Percentiles rank a stretch among this genome's conserved stretches.
Evolutionary conservation across 2,888 invertebrate species (phyloP).

Genomic region (Epinotia demarniana): DNA sequence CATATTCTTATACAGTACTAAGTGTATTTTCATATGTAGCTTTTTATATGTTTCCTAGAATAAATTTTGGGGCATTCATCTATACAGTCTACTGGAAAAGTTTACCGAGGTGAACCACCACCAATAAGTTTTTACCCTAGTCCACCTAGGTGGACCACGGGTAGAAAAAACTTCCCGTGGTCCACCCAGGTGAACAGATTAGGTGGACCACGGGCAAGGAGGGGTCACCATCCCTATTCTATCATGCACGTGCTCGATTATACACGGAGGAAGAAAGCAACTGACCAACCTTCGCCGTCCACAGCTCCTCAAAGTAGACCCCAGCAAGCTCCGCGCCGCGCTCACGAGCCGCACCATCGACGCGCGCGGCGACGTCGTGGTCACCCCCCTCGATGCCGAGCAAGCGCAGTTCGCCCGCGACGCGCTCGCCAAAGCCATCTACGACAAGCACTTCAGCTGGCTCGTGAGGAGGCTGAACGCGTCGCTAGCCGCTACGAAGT

Average conservation of each 20-base stretch:
- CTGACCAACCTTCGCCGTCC: background rate
- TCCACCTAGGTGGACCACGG: too few species aligned
- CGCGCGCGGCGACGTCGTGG: slow-evolving; percentile 92
- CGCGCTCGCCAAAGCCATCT: slow-evolving; percentile 95
- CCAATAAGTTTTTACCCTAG: too few species aligned
- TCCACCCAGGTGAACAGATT: too few species aligned
- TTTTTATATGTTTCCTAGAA: too few species aligned
- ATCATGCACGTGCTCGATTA: background rate
- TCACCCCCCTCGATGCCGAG: slow-evolving; percentile 91
- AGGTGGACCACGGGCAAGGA: too few species aligned
- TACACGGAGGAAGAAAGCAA: background rate
- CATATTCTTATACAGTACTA: slow-evolving; percentile 42
- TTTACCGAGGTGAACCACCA: too few species aligned
- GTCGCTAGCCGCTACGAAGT: slow-evolving; percentile 87
- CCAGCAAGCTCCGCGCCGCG: slow-evolving; percentile 87
- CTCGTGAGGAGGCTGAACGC: slow-evolving; percentile 92
- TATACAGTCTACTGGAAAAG: too few species aligned
- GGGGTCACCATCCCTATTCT: too few species aligned
- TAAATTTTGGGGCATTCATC: too few species aligned
- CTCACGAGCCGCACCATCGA: slow-evolving; percentile 94
- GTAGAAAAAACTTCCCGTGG: too few species aligned
- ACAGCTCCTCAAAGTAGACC: slow-evolving; percentile 90
- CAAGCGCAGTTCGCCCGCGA: slow-evolving; percentile 94
- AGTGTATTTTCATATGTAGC: too few species aligned
- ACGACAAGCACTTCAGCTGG: slow-evolving; percentile 96